Base-by-base conservation (phyloP, 2,888 invertebrate species). In the Aporophyla lueneburgensis region DNA sequence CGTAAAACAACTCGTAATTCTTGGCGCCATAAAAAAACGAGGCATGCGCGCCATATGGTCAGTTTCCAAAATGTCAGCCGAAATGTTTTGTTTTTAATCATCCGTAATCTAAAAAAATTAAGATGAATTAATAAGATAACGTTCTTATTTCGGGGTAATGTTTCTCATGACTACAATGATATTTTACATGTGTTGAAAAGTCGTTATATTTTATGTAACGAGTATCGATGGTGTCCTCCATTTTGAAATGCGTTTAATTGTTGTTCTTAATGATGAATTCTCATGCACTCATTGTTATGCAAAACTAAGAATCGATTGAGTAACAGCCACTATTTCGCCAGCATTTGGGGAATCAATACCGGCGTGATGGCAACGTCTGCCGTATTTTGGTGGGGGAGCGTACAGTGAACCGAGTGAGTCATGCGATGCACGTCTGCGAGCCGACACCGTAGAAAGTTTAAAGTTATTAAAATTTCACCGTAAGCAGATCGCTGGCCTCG, bases 401-500 rank as follows among this genome's bases (percentile, higher is more conserved):
- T 89, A 89, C 94, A 94, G 86, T 94, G 95, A 95, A 94, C 95
- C 86, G 90, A 74, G 84, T 91, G 91, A 91, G 82, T 91, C 92
- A 92, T 87, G 86, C 89, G 87, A 84, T 87, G 83, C 87, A 86
- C 88, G 86, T 88, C 85, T 87, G 87, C 83, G 84, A 84, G 86
- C 82, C 89, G 87, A 87, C 92, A 88, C 89, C 88, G 93, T 95
- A 95, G 95, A 95, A 95, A 95, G 96, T 95, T 94, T 89, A 82
- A 92, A 93, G 90, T 94, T 95, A 95, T 95, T 95, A 95, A 95
- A 95, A 95, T 95, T 95, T 95, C 95, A 95, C 95, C 95, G 95
- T 94, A 94, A 95, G 93, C 92, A 91, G 91, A 93, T 91, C 90
- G 90, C 85, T 86, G 91, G 91, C 90, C 89, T 90, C 89, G 81